Base-by-base conservation (phyloP, 2,113 vertebrate species). In the Oryzias melastigma region DNA sequence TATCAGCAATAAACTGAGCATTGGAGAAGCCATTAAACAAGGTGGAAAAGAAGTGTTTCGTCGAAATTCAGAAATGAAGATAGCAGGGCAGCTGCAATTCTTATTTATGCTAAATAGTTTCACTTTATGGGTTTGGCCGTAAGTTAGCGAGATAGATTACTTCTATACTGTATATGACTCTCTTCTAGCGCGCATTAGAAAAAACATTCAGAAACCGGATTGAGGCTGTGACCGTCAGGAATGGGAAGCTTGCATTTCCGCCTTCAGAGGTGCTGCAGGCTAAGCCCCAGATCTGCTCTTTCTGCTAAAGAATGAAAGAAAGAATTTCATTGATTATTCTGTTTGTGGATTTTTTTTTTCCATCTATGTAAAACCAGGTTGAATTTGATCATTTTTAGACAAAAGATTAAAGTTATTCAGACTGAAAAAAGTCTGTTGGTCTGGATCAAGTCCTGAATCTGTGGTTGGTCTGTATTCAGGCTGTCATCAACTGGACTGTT, bases 11-110 rank as follows among this genome's bases (percentile, higher is more conserved):
- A 63, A 52, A 49, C 67, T 47, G 64, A 63, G 61, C 69, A 71
- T 71, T 1, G 20, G 65, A 74, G 67, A 78, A 78, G 13, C 66
- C 62, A 80, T 84, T 82, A 73, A 84, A 81, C 62, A 77, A 71
- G 76, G 71, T 64, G 68, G 76, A 79, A 76, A 75, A 72, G 66
- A 58, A 79, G 48, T 17, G 47, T 50, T 48, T 58, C 77, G 65
- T 59, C 59, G 53, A 71, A 77, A 79, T 75, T 74, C 60, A 47
- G 64, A 6, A 68, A 71, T 82, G 48, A 61, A 54, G 82, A 71
- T 69, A 66, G 18, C 49, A 65, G 51, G 19, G 19, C 14, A 53
- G 63, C 68, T 57, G 52, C 58, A 56, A 41, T 65, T 65, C 75
- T 75, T 76, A 77, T 68, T 85, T 72, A 80, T 57, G 24, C 61